Evolutionary conservation across 2,888 invertebrate species (phyloP), one percentile per base, ranked within the genome.

Genomic region (Amiota minor): DNA sequence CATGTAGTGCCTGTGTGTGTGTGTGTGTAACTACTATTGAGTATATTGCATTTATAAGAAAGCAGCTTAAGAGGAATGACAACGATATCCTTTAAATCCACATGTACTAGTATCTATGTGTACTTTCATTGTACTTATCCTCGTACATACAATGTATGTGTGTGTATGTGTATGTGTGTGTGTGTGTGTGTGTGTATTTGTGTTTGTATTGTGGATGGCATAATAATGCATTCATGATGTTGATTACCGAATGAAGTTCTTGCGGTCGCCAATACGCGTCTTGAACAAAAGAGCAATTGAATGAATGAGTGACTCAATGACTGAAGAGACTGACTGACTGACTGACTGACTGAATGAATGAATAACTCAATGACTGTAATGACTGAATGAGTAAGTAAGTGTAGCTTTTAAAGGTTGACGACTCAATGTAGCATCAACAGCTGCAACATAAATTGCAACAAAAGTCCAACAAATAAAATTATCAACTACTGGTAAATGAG

Each of bases 211-310:
- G 20, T 59, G 16, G 18, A 59, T 16, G 11, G 59, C 20, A 59
- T 59, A 59, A 59, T 45, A 62, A 65, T 65, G 45, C 47, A 65
- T 65, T 65, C 45, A 16, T 47, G 47, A 47, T 46, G 23, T 16
- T 59, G 49, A 65, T 65, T 78, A 70, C 76, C 83, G 85, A 83
- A 82, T 84, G 82, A 82, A 82, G 83, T 85, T 79, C 83, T 75
- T 85, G 82, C 76, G 82, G 80, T 74, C 79, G 75, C 6, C 35
- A 35, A 35, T 77, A 16, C 16, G 45, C 64, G 47, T 45, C 47
- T 45, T 16, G 45, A 62, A 16, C n/a, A 62, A 14, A 53, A 53
- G n/a, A 53, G 14, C 53, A 53, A 35, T 35, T 35, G 35, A 35
- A 35, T 35, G 35, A 35, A 35, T 35, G 35, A 35, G 35, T 35